Base-by-base conservation (phyloP, 1,140 invertebrate genomes). In the Lycorma delicatula region DNA sequence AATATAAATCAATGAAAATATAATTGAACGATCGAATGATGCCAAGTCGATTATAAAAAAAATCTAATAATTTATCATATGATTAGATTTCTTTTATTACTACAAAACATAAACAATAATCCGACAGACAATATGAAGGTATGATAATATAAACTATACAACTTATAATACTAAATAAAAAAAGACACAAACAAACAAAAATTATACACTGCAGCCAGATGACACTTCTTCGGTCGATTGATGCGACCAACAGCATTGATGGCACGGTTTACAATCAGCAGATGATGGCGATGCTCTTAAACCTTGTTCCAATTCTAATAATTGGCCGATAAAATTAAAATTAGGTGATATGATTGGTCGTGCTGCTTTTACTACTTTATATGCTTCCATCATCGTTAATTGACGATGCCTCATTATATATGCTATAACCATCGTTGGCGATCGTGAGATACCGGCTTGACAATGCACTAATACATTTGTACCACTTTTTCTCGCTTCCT, bases 301-400 rank as follows among this genome's bases (percentile, higher is more conserved):
- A 54, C 75, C 79, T 64, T 89, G 82, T 68, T 95, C 91, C 65
- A 92, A 81, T 67, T 97, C 91, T 31, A 91, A 74, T 63, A 98
- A 77, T 73, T 97, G 94, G 9, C 87, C 91, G 85, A 98, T 93
- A 74, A 98, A 98, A 70, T 97, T 97, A 46, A 98, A 81, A 74
- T 98, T 96, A 1, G 93, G 93, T 47, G 92, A 94, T 64, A 98
- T 96, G 70, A 97, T 96, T 26, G 85, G 82, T 48, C 94, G 78
- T 46, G 85, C 84, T 46, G 80, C 79, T 69, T 95, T 93, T 31
- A 97, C 93, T 66, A 86, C 81, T 63, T 87, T 84, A 75, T 92
- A 96, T 2, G 93, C 91, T 64, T 96, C 90, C 25, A 90, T 79
- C 79, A 93, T 89, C n/a, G 83, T 83, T 68, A 93, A 72, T 47